Evolutionary conservation across 2,888 invertebrate genomes (phyloP), one percentile per base, ranked within the genome.

Genomic region (Clivina fossor): DNA sequence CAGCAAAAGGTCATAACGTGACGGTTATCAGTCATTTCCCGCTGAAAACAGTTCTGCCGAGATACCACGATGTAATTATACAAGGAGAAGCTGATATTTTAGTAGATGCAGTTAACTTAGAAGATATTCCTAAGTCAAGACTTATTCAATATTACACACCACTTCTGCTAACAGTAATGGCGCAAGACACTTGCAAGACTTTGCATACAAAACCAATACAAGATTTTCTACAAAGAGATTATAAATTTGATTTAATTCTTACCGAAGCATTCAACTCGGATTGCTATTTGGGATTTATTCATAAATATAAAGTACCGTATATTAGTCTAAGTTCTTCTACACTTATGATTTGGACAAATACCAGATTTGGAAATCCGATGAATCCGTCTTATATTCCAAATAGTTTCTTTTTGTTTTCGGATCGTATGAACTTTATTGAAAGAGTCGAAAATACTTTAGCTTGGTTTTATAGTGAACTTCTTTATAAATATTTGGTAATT

Each of bases 231-330:
- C 71, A 73, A 37, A 67, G 70, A 4, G 74, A 77, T 59, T 71
- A 74, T 2, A 79, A 78, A 40, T 88, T 81, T 64, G 88, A 90
- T 69, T 69, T 89, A 0, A 76, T 87, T 4, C 68, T 90, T 0
- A 74, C 82, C 47, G 88, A 90, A 70, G 80, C 80, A 53, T 89
- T 89, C 66, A 86, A 85, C 61, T 80, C 80, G 43, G 85, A 89
- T 65, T 88, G 89, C 67, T 81, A 82, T 67, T 71, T 86, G 61
- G 84, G 82, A 1, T 68, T 90, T 20, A 82, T 81, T 0, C 76
- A 85, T 64, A 79, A 82, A 62, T 76, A 86, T 4, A 69, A 78
- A 26, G 81, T 81, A 0, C 79, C 80, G 1, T 73, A 76, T 38
- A 78, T 80, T 46, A 77, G 76, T 1, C 67, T 80, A 53, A 74